A percentile compares a stretch with the other conserved stretches of the same genome.
phyloP scores from a whole-genome alignment of 2,888 invertebrate genomes.

The Entomobrya proxima region DNA sequence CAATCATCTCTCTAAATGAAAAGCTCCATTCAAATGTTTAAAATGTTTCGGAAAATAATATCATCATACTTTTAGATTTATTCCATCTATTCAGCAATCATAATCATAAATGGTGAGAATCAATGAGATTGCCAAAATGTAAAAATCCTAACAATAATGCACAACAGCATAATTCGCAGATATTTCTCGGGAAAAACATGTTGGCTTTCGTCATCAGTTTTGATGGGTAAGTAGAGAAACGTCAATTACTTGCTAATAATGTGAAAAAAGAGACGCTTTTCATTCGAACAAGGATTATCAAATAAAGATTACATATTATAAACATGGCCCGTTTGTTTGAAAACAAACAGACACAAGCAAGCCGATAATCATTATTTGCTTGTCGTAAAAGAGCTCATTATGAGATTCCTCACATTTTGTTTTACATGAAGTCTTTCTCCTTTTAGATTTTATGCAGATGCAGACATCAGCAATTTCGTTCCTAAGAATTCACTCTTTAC shows the following conservation, averaged over 20 bases:
- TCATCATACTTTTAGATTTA: too few relatives aligned
- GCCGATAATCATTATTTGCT: constrained; percentile 47
- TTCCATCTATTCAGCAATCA: too few relatives aligned
- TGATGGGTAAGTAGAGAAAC: background rate
- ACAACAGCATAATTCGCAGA: too few relatives aligned
- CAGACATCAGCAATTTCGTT: too few relatives aligned
- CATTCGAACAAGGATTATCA: constrained; percentile 20
- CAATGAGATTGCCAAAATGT: too few relatives aligned
- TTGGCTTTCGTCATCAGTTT: background rate
- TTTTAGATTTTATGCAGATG: background rate
- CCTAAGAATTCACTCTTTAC: too few relatives aligned
- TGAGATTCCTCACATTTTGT: constrained; percentile 50
- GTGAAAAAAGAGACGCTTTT: background rate
- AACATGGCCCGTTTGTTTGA: constrained; percentile 7
- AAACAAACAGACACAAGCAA: background rate
- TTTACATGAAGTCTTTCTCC: constrained; percentile 3
- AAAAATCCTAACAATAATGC: too few relatives aligned
- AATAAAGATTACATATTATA: background rate
- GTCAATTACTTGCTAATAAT: constrained; percentile 3
- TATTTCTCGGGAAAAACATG: too few relatives aligned
- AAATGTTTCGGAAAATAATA: background rate
- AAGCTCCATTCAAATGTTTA: background rate
- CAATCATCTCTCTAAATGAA: constrained; percentile 13
- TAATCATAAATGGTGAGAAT: too few relatives aligned
- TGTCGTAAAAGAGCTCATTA: constrained; percentile 60